phyloP scores from a whole-genome alignment of 2,797 vertebrate genomes.

The Carapus acus region DNA sequence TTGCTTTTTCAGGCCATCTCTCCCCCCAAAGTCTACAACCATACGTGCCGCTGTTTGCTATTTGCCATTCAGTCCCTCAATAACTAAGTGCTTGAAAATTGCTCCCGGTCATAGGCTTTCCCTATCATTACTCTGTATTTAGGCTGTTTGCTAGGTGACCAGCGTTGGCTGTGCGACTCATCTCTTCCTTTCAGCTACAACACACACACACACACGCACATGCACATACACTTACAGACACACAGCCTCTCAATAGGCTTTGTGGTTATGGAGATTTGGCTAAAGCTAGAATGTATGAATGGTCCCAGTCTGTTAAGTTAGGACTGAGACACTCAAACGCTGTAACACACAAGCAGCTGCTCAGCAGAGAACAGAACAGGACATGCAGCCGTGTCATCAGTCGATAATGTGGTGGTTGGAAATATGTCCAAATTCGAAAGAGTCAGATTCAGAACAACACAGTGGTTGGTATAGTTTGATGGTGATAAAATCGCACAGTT shows the following conservation, averaged over 20 bases:
- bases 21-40: constrained; percentile 10
- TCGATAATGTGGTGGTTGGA: constrained; percentile 36
- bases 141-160: constrained; percentile 22
- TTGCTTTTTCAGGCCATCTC: constrained; percentile 1
- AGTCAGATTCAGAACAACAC: constrained; percentile 23
- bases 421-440: constrained; percentile 17
- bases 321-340: constrained; percentile 8
- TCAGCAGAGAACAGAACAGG: constrained; percentile 16
- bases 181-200: constrained; percentile 24
- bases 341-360: constrained; percentile 4
- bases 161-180: constrained; percentile 36
- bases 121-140: constrained; percentile 54
- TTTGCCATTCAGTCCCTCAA: constrained; percentile 29
- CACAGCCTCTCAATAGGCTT: neutral
- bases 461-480: constrained; percentile 29
- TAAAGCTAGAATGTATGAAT: neutral
- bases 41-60: constrained; percentile 27
- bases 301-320: neutral
- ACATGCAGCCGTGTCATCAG: constrained; percentile 25
- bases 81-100: constrained; percentile 44
- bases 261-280: neutral
- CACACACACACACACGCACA: neutral
- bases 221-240: neutral
- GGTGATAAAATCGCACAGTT: constrained; percentile 26
- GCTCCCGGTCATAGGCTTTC: constrained; percentile 45